Evolutionary conservation across 2,888 invertebrate genomes (phyloP), one percentile per base, ranked within the genome.

Genomic region (Drosophila borborema): DNA sequence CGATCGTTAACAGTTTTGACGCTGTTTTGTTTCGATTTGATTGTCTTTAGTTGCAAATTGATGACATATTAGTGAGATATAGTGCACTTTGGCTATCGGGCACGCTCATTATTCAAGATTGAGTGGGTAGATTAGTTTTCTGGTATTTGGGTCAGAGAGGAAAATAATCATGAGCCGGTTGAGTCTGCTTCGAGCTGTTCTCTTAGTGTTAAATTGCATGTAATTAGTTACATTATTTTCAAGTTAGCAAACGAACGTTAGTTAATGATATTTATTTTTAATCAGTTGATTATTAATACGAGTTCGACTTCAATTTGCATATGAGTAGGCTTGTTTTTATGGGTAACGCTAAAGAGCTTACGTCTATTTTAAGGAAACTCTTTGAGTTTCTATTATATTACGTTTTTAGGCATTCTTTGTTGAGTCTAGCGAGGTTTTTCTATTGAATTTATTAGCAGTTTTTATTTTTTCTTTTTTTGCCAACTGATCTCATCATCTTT

Each of bases 41-140:
- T 83, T 85, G 86, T 81, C 77, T 90, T 84, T 88, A 90, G 89
- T 84, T 90, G 84, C 84, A 90, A 84, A 90, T 84, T 90, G 86
- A 90, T 86, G 90, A 86, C 90, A 86, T 89, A 89, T 88, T 86
- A 89, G 78, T 65, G 66, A 66, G 66, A 69, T 69, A 66, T 69
- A 72, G 62, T 72, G 67, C 82, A 81, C 78, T 77, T 64, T 56
- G 41, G 53, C 51, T 43, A 64, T 64, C 43, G 51, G 70, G 59
- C 9, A 58, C 49, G 59, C 53, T 49, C 81, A 77, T 77, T 81
- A 67, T 72, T 77, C 59, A 81, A 72, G 77, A 81, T 81, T 55
- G 34, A 51, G 51, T 59, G 38, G 41, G 9, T 7, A 41, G 73
- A 81, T 77, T 43, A 40, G 46, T 41, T 18, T 18, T 38, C 14